These are phyloP conservation scores for Lacanobia wlatinum DNA, from an alignment of 2,888 invertebrate species.

Conservation along the genomic window DNA sequence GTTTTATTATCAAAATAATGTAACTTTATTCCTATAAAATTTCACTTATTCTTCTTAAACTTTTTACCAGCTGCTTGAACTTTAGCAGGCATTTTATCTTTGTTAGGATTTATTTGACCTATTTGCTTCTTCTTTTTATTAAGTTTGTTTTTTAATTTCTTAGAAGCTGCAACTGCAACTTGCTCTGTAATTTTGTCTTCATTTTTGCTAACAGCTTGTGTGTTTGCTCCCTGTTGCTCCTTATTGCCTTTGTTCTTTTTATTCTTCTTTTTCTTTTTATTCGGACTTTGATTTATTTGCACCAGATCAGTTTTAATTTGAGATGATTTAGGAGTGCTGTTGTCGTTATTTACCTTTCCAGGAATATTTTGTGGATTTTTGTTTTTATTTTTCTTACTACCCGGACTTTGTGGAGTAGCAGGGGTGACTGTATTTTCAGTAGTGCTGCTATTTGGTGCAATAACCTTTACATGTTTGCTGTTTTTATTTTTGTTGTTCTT, in stretches of 20 bases:
- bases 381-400: constrained; percentile 62
- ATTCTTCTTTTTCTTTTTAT: constrained; percentile 72
- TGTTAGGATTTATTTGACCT: constrained; percentile 77
- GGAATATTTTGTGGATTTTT: constrained; percentile 14
- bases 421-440: constrained; percentile 38
- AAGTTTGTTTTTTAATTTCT: constrained; percentile 81
- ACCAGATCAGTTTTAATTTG: constrained; percentile 44
- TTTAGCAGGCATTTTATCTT: constrained; percentile 65
- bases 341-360: constrained; percentile 55
- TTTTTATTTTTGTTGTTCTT: constrained; percentile 65
- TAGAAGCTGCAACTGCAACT: constrained; percentile 75
- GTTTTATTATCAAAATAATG: constrained; percentile 65
- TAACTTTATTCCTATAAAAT: constrained; percentile 33
- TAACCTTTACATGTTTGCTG: constrained; percentile 10
- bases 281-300: constrained; percentile 59
- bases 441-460: constrained; percentile 24
- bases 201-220: constrained; percentile 62
- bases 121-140: constrained; percentile 84
- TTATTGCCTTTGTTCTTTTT: constrained; percentile 64
- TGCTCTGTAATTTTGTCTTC: constrained; percentile 76
- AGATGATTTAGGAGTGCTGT: constrained; percentile 34
- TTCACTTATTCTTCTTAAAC: constrained; percentile 71
- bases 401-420: constrained; percentile 46
- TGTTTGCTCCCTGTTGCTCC: constrained; percentile 33
- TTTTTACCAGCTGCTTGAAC: constrained; percentile 70